phyloP scores from a whole-genome alignment of 2,113 vertebrate species.

The Neotoma lepida region DNA sequence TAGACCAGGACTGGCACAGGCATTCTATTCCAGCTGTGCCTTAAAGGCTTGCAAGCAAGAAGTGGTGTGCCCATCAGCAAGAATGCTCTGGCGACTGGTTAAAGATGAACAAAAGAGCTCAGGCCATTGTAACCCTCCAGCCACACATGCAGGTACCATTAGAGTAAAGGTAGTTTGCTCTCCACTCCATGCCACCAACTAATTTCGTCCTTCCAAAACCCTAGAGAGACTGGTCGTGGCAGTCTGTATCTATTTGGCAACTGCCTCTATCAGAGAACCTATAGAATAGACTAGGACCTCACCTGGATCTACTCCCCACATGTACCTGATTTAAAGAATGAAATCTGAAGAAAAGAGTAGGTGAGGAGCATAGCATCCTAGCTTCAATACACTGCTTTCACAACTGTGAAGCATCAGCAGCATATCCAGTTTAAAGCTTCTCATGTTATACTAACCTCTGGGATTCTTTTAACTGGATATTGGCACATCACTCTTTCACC shows the following conservation, averaged over 20 bases:
- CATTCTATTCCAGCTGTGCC: neutral
- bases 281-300: neutral
- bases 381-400: constrained; percentile 53
- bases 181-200: neutral
- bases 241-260: neutral
- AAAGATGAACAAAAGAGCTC: neutral
- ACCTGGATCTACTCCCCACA: neutral
- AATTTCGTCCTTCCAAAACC: constrained; percentile 45
- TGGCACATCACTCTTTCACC: constrained; percentile 67
- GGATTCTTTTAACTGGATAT: constrained; percentile 73
- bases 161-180: constrained; percentile 14
- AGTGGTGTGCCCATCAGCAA: neutral
- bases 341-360: constrained; percentile 7
- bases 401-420: constrained; percentile 69
- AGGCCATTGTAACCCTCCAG: neutral
- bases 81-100: constrained; percentile 14
- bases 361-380: neutral
- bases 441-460: constrained; percentile 73
- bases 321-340: constrained; percentile 56
- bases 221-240: neutral
- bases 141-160: neutral
- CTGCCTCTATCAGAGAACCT: neutral
- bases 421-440: constrained; percentile 71
- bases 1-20: neutral
- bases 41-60: neutral